Base-by-base conservation (phyloP, 2,888 invertebrate species). In the Oasisia sp. region DNA sequence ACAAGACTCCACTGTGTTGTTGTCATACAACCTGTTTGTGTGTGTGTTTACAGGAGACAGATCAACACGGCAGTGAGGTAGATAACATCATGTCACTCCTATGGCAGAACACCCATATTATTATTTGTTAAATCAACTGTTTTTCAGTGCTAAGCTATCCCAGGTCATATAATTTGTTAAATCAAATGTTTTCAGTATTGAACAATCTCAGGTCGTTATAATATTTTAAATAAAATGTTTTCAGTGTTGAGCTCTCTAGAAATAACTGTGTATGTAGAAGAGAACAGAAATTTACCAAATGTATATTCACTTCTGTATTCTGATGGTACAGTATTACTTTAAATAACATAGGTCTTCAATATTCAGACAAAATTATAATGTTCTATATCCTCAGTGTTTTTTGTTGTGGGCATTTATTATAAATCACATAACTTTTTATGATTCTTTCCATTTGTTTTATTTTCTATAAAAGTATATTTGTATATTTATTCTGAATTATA, bases 31-130 rank as follows among this genome's bases (percentile, higher is more conserved):
- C 14, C 14, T 92, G 32, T 90, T 12, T n/a, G 5, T 14, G 7
- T 32, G 5, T 44, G 58, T 91, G 92, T 27, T 92, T 92, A 56
- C 92, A 94, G 94, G 92, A 32, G 92, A 32, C 90, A 92, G 91
- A 93, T 93, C 44, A 93, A 92, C 90, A 93, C 92, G 91, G 93
- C 93, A 91, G 92, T 93, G 32, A 93, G 93, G 93, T 93, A 92
- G 56, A 38, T 19, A 0, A 45, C 27, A 74, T 19, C 27, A 74
- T n/a, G n/a, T 19, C 1, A 56, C 56, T 56, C 11, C 12, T 56
- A 2, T 56, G 11, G 56, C 56, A 56, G 4, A 19, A 11, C 56
- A 11, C 56, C 19, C 56, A 14, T 50, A 2, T 7, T 74, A 19
- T 74, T 7, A 38, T 38, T 38, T 74, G 19, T 27, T 74, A 74